Base-by-base conservation (phyloP, 2,888 invertebrate species). In the Clivina fossor region DNA sequence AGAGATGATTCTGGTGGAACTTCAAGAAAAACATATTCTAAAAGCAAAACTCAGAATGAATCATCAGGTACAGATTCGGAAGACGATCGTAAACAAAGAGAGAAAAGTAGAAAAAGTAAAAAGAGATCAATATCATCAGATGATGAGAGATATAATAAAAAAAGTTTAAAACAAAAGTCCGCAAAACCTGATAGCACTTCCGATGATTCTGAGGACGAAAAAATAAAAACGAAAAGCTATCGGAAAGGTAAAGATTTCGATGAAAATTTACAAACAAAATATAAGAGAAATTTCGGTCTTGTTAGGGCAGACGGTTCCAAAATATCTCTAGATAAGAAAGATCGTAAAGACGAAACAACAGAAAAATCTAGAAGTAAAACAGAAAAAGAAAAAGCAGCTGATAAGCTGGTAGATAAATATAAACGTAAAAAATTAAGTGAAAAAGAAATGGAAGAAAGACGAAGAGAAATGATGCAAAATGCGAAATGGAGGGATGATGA, bases 381-480 rank as follows among this genome's bases (percentile, higher is more conserved):
- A 32, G 57, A 61, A 57, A 15, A 24, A 44, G 37, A 58, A 57
- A 47, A 58, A 48, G 50, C 40, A 43, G 32, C 30, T 26, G 40
- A 32, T 44, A 46, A 44, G 44, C 33, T 46, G 5, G 56, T 35
- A 16, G 61, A 64, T 5, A 62, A 53, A 51, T 71, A 69, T 51
- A 64, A 63, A 60, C 60, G 64, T 56, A 67, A 71, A 57, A 72
- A 70, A 60, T 69, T 84, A 3, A 77, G 79, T 9, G 82, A 82
- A 50, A 79, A 78, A 58, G 89, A 90, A 66, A 84, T 83, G 63
- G 87, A 92, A 68, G 77, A 76, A 56, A 80, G 82, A 33, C 78
- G 88, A 37, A 78, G 76, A 43, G 91, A 89, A 72, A 95, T 95
- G 95, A 85, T 86, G 79, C 78, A 81, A 7, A 90, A 93, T 69